Base-by-base conservation (phyloP, 37 sponge, comb jelly and placozoan species). In the Diacarnus erythraeanus region DNA sequence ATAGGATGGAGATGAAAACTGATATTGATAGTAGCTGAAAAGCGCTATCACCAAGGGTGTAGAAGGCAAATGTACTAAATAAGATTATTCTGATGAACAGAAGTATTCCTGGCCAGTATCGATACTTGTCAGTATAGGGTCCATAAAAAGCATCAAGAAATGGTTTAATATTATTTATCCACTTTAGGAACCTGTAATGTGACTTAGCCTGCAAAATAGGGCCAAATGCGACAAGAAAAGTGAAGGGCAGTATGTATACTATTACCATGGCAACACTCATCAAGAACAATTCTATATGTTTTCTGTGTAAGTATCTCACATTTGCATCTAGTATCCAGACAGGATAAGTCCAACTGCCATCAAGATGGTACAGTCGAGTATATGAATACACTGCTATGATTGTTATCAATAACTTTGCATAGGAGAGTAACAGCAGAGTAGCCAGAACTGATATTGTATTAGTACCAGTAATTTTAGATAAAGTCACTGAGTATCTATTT, bases 101-200 rank as follows among this genome's bases (percentile, higher is more conserved):
- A 12, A 70, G 71, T 40, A 70, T 39, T 36, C 72, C 72, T 17
- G 38, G 41, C 81, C 81, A 80, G 35, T 64, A 77, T 33, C 39
- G 78, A 40, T 56, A 10, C 35, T 75, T 56, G 38, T 41, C 21
- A 9, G 17, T 4, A 8, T 25, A 8, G 2, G 78, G 78, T 15
- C 78, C 26, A n/a, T 64, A 57, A 47, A 57, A 77, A 2, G 78
- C 78, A 38, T 77, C 78, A 63, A 77, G 30, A 10, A 77, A 64
- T 64, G 78, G 78, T 27, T 64, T 77, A 6, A 77, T 17, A 15
- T 39, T 64, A 30, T 35, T 31, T 30, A 77, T 66, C 78, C 78
- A 77, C 18, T 21, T 21, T 29, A 77, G 35, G 6, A 35, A 22
- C 29, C 35, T 64, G 27, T 64, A 10, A 27, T 77, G 35, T 2